These are phyloP conservation scores for Grammomys surdaster DNA, from an alignment of 2,113 vertebrate genomes.

Conservation along the genomic window DNA sequence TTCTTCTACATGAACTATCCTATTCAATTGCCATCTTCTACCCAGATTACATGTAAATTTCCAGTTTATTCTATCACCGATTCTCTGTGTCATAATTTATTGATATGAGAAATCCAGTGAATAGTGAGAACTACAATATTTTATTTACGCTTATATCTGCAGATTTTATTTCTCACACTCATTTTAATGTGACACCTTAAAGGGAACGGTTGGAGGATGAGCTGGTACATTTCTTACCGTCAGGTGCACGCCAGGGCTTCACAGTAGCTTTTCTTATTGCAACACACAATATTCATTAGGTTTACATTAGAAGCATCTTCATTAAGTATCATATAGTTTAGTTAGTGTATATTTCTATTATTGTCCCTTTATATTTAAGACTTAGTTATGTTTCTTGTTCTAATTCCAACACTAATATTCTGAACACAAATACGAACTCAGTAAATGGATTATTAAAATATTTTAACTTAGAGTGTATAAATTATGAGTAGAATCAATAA, in stretches of 20 bases:
- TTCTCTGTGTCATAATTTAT: conserved; percentile 6
- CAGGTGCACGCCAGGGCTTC: neutral
- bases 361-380: neutral
- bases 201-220: neutral
- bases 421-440: conserved; percentile 34
- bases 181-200: conserved; percentile 43
- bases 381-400: neutral
- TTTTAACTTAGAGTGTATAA: neutral
- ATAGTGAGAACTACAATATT: neutral
- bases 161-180: neutral
- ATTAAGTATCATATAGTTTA: conserved; percentile 34
- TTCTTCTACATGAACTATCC: conserved; percentile 9
- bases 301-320: neutral
- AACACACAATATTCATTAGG: conserved; percentile 46
- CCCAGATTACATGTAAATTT: conserved; percentile 37
- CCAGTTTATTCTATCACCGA: neutral
- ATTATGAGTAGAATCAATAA: conserved; percentile 69
- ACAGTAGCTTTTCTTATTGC: neutral
- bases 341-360: neutral
- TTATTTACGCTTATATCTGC: conserved; percentile 6
- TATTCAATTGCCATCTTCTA: neutral
- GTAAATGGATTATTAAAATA: conserved; percentile 23
- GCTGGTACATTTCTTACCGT: neutral
- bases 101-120: neutral
- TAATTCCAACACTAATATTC: neutral